phyloP scores from a whole-genome alignment of 2,888 invertebrate genomes.

The Hyles lineata region DNA sequence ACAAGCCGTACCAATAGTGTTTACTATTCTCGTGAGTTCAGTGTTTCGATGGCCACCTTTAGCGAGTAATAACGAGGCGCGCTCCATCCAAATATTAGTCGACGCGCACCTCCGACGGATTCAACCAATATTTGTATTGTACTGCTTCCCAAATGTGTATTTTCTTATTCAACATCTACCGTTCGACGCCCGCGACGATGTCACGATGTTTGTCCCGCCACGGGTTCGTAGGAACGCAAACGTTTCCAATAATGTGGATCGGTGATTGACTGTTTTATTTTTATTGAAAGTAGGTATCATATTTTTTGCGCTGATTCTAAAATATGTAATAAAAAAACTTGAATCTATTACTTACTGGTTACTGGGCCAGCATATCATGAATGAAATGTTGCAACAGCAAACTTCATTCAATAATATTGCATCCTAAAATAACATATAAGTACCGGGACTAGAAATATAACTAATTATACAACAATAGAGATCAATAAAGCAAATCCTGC shows the following conservation, averaged over 20 bases:
- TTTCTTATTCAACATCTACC: slow-evolving; percentile 79
- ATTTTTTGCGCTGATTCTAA: background rate
- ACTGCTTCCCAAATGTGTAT: slow-evolving; percentile 78
- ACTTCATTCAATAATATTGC: background rate
- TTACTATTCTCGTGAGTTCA: slow-evolving; percentile 21
- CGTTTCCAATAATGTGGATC: slow-evolving; percentile 34
- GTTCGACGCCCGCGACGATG: slow-evolving; percentile 71
- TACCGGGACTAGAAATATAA: slow-evolving; percentile 38
- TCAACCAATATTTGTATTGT: slow-evolving; percentile 79
- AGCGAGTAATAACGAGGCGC: slow-evolving; percentile 73
- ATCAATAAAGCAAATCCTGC: slow-evolving; percentile 26
- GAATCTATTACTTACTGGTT: too few species aligned
- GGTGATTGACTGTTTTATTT: background rate
- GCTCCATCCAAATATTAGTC: slow-evolving; percentile 73
- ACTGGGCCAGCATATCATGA: background rate
- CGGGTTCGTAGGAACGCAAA: slow-evolving; percentile 58
- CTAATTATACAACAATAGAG: slow-evolving; percentile 39
- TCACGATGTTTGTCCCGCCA: slow-evolving; percentile 69
- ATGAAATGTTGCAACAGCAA: background rate
- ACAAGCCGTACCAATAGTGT: slow-evolving; percentile 3
- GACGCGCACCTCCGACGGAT: slow-evolving; percentile 77
- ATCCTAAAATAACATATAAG: background rate
- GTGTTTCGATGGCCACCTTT: slow-evolving; percentile 51
- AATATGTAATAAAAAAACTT: background rate
- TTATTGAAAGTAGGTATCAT: background rate